Evolutionary conservation across 1,140 invertebrate species (phyloP).

Genomic region (Stegodyphus mimosarum): DNA sequence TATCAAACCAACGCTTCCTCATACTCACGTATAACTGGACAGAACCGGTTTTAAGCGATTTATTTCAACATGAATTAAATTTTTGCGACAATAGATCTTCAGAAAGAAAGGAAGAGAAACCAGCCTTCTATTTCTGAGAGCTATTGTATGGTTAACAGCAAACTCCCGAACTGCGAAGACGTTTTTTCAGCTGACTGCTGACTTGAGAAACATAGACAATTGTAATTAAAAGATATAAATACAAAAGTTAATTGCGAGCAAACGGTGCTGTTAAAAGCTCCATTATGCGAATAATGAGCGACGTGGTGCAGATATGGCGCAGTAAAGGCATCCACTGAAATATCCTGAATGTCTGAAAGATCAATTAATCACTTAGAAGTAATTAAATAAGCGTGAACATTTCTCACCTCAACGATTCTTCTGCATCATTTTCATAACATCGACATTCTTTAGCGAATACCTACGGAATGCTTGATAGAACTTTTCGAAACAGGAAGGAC

Average conservation of each 20-base stretch:
- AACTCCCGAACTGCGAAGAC: too few species aligned
- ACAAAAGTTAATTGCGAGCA: constrained; percentile 33
- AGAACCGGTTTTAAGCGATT: too few species aligned
- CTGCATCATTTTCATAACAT: constrained; percentile 6
- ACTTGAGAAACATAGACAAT: too few species aligned
- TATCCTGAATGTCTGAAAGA: constrained; percentile 20
- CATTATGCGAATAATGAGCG: constrained; percentile 43
- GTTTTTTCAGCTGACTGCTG: too few species aligned
- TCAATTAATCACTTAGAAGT: constrained; percentile 46
- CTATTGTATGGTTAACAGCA: too few species aligned
- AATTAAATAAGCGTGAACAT: constrained; percentile 35
- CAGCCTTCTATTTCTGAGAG: too few species aligned
- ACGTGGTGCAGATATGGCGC: constrained; percentile 11
- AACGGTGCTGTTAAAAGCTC: constrained; percentile 30
- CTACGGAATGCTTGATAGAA: background rate
- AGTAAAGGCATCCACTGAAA: constrained; percentile 25
- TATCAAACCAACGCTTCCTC: too few species aligned
- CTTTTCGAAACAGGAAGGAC: background rate
- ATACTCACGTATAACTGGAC: too few species aligned
- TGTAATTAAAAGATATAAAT: constrained; percentile 1
- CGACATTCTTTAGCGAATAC: background rate
- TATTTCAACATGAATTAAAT: too few species aligned
- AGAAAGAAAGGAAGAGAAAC: too few species aligned
- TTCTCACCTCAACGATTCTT: constrained; percentile 18
- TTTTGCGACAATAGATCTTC: too few species aligned